Evolutionary conservation across 2,888 invertebrate species (phyloP), one percentile per base, ranked within the genome.

Genomic region (Gastrophysa polygoni): DNA sequence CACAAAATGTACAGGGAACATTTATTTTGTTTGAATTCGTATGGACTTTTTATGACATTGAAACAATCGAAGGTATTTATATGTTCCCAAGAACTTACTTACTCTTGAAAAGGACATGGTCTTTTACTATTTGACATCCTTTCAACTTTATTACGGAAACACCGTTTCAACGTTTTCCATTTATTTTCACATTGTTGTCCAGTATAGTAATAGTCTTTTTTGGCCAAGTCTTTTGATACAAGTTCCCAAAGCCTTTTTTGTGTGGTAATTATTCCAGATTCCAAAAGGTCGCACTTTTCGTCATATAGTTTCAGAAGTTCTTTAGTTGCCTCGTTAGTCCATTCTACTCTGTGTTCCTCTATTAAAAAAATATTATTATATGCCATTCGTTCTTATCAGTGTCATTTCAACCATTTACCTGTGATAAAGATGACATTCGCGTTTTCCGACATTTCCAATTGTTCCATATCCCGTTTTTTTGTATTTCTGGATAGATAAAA

Each of bases 241-340:
- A 69, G 29, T 57, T 69, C 68, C 69, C 69, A 69, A 21, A 69
- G 43, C 50, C 63, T 68, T 44, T 67, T 69, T 32, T 66, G 68
- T 1, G 69, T 69, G 16, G 52, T 62, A 58, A 69, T 67, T 32
- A 69, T 68, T 11, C 69, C 69, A n/a, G 61, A 57, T 44, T 69
- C 69, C 7, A 69, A 46, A 61, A 69, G 59, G 38, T 69, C 68
- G 24, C 56, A 64, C 57, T 69, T 69, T 52, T 69, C 69, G 20
- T 69, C 69, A 47, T 69, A 69, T 8, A 69, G 20, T 56, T 66
- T 69, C 16, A 69, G 47, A 16, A 69, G 44, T 17, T 68, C 64
- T n/a, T 61, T 66, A 7, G 69, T 65, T 7, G 69, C 64, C 8
- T 69, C 66, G 47, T 64, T 56, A 38, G 51, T 63, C 69, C 69